Base-by-base conservation (phyloP, 2,888 invertebrate species). In the Temnothorax unifasciatus region DNA sequence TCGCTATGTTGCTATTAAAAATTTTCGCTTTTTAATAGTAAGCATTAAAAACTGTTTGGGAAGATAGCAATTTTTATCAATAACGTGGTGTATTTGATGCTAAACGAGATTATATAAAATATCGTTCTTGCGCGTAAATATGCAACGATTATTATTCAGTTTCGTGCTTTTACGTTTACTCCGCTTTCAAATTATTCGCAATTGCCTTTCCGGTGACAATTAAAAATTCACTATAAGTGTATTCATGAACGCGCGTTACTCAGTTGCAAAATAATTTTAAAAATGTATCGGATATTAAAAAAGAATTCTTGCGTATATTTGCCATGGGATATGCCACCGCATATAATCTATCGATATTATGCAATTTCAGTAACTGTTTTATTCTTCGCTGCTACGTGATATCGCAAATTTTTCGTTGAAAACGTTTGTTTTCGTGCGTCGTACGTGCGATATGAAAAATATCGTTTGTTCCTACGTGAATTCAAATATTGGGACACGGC, bases 401-500 rank as follows among this genome's bases (percentile, higher is more conserved):
- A 66, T 81, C 79, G 71, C 79, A 71, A 69, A 81, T 81, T 61
- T 71, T 61, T 69, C 34, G 47, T 47, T 59, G 18, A 71, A 59
- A 81, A 81, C 38, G 59, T 81, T 69, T 81, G 71, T 81, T 81
- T 81, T 54, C 66, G 21, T 34, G 79, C 57, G 47, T 69, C 68
- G 47, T 59, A 71, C 47, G 47, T 47, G 69, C 71, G 59, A 81
- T 81, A 81, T 81, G 59, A 81, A 81, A 81, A 81, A 81, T 71
- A 81, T 59, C 79, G 38, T 59, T 81, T 81, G 79, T 81, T 38
- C 59, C 59, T 81, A 59, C 59, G 57, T 44, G 69, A 69, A 81
- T 81, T 71, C 79, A 81, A 81, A 81, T 81, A 81, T 81, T 81
- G 79, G 79, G 59, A 71, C 71, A 38, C 18, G 21, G 71, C 71